A percentile compares a stretch with the other conserved stretches of the same genome.
These are phyloP conservation scores for Elaeidobius kamerunicus DNA, from an alignment of 2,888 invertebrate species.

Conservation along the genomic window DNA sequence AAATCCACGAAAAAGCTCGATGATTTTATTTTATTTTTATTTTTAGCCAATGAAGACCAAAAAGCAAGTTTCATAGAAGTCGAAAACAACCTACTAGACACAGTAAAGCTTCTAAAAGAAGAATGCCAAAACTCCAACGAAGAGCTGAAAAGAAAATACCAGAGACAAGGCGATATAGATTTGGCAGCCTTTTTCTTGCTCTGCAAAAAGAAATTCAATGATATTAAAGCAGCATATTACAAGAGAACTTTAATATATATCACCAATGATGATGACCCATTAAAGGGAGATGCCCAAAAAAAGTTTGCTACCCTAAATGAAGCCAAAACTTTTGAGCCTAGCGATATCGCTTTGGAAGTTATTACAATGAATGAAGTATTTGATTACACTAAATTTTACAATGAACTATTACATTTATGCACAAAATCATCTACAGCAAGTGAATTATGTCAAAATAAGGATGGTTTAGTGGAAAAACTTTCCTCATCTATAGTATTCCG, in stretches of 20 bases:
- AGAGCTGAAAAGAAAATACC: constrained; percentile 34
- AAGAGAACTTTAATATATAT: constrained; percentile 39
- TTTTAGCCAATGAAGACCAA: constrained; percentile 35
- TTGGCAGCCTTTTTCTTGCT: constrained; percentile 38
- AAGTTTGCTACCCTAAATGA: constrained; percentile 42
- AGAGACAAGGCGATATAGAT: constrained; percentile 36
- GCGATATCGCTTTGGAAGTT: constrained; percentile 37
- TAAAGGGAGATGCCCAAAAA: constrained; percentile 34
- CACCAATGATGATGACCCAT: constrained; percentile 42
- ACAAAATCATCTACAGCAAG: constrained; percentile 25
- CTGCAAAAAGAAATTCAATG: constrained; percentile 40
- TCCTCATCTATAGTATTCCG: constrained; percentile 32
- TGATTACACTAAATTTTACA: constrained; percentile 40
- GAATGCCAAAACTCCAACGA: constrained; percentile 30
- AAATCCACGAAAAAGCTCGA: no score
- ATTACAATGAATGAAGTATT: constrained; percentile 37
- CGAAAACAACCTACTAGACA: constrained; percentile 36
- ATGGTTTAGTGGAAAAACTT: constrained; percentile 38
- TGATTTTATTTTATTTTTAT: neutral
- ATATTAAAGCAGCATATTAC: constrained; percentile 36
- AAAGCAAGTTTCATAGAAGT: constrained; percentile 30
- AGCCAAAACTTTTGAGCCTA: constrained; percentile 38
- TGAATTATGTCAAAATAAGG: constrained; percentile 37
- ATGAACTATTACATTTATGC: constrained; percentile 40
- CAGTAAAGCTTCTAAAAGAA: constrained; percentile 36